Evolutionary conservation across 2,888 invertebrate species (phyloP), one percentile per base, ranked within the genome.

Genomic region (Diarsia rubi): DNA sequence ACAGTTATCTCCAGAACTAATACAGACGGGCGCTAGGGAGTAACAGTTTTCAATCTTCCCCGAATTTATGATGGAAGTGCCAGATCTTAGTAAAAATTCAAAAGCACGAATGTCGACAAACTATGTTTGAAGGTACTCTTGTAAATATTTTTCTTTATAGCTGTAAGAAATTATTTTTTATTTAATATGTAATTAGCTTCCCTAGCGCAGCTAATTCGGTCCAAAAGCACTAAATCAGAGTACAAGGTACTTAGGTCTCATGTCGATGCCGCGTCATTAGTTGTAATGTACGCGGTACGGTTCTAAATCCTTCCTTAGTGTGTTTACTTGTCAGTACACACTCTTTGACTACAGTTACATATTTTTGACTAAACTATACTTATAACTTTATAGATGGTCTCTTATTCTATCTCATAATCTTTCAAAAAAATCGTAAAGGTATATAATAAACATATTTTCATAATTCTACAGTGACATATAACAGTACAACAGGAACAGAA

Each of bases 201-300:
- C 83, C 79, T 85, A 79, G 82, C 81, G 83, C 81, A 73, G 83
- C 74, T 81, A 76, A 81, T 77, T 79, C 57, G 75, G 79, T 84
- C 81, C 79, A 79, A 64, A 78, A 82, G 79, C 81, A 85, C 79
- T 84, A 81, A 84, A 82, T 79, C 69, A 84, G 72, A 86, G 88
- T 88, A 89, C 89, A 86, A 88, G 81, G 77, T 85, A 88, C 80
- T 80, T 81, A 85, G 78, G 71, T 83, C 60, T 82, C 69, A 77
- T 78, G 72, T 79, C 69, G 62, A 76, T 69, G 65, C 77, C 63
- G 66, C 69, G 65, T 69, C 42, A 69, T 67, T 75, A 65, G 31
- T 47, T 74, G 59, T 76, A 67, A 45, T 42, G 24, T 65, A 57
- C 0, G 44, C 44, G 16, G 57, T 68, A 63, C 37, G 19, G 24